Evolutionary conservation across 2,888 invertebrate genomes (phyloP), one percentile per base, ranked within the genome.

Genomic region (Coremacera marginata): DNA sequence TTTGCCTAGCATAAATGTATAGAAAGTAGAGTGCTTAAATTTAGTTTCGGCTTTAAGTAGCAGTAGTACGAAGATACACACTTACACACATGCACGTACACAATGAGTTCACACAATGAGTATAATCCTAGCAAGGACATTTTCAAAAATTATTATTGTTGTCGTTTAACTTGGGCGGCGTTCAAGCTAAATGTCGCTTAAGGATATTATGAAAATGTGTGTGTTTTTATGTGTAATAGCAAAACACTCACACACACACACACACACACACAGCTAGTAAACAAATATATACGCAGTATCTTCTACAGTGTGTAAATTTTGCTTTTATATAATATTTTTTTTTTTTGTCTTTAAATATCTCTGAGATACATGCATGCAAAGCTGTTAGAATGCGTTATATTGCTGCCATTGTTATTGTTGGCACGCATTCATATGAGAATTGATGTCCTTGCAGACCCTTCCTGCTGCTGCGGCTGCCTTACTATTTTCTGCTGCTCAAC

Each of bases 101-200:
- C n/a, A 67, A 34, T 22, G 8, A 7, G 19, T 7, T 2, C 11
- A 67, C 44, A 67, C 67, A 67, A 7, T 16, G 22, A 3, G 22
- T 22, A 65, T 22, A 65, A 16, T 65, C 37, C 65, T 19, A 31
- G 3, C 1, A 11, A n/a, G 37, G 67, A 37, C 37, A 67, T 67
- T 67, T 67, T 37, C n/a, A 22, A 67, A 67, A 67, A 34, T 67
- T 22, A 34, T 65, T 55, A 22, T 27, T 60, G 57, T 5, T 22
- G 44, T 14, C n/a, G 57, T 37, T 67, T 37, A 34, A n/a, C 37
- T 37, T 34, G 65, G 65, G 37, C 22, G 31, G 31, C 67, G 65
- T 65, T 65, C 31, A 63, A 31, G 65, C 65, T 65, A 37, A 65
- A 65, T 65, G 65, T 67, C 67, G 44, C 67, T 67, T 37, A 67